Conservation (phyloP, 2,797 vertebrate species). For the Sphaeramia orbicularis region DNA sequence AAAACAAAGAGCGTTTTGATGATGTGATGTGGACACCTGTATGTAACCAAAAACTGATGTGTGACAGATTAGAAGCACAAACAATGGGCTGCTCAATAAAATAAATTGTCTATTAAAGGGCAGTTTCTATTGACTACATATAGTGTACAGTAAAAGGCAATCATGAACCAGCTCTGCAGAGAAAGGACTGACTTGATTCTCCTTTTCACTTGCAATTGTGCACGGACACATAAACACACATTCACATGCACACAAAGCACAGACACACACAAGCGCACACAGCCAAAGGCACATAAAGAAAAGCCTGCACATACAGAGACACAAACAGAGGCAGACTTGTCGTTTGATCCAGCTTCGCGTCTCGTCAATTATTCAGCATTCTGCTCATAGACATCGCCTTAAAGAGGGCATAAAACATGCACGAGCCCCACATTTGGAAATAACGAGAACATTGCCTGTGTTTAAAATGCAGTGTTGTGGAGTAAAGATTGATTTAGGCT, state of each 20-base stretch:
- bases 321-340: constrained; percentile 76
- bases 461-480: constrained; percentile 72
- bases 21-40: background rate
- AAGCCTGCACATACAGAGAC: constrained; percentile 65
- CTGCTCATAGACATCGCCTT: constrained; percentile 80
- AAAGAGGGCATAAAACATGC: constrained; percentile 81
- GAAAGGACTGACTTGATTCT: background rate
- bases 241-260: constrained; percentile 21
- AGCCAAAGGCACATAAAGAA: constrained; percentile 37
- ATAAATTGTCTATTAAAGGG: background rate
- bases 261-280: constrained; percentile 6
- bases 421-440: constrained; percentile 77
- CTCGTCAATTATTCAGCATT: constrained; percentile 85
- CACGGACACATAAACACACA: background rate
- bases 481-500: constrained; percentile 74
- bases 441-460: constrained; percentile 73
- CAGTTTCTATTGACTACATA: background rate
- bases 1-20: constrained; percentile 5
- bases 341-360: constrained; percentile 81
- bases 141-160: constrained; percentile 15
- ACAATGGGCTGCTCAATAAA: background rate
- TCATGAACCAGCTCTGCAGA: constrained; percentile 12
- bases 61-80: background rate
- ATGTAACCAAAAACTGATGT: background rate
- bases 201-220: background rate